Conservation (phyloP, 2,888 invertebrate species). For the Drosophila histrio region DNA sequence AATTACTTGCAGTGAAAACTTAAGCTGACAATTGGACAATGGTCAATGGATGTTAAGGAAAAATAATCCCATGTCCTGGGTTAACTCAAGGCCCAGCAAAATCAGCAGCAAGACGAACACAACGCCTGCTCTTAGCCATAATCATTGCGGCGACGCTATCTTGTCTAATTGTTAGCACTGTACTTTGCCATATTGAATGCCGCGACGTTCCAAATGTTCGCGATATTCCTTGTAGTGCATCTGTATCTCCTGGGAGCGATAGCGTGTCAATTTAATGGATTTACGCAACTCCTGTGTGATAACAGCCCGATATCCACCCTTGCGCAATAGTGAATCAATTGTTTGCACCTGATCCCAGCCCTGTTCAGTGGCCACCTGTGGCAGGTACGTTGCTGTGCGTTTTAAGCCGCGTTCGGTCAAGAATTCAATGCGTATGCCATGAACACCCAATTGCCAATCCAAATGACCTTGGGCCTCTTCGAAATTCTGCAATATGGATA, state of each 20-base stretch:
- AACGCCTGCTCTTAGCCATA: slow-evolving; percentile 70
- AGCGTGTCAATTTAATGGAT: slow-evolving; percentile 96
- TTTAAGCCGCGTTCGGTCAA: slow-evolving; percentile 96
- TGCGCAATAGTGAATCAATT: slow-evolving; percentile 97
- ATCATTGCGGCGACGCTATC: slow-evolving; percentile 59
- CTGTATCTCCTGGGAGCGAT: slow-evolving; percentile 97
- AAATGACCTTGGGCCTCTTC: slow-evolving; percentile 97
- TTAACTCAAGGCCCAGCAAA: slow-evolving; percentile 62
- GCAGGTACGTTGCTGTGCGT: slow-evolving; percentile 98
- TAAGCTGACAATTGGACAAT: slow-evolving; percentile 25
- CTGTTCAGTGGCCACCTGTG: slow-evolving; percentile 99
- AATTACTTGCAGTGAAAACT: no score
- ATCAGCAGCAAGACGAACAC: slow-evolving; percentile 62
- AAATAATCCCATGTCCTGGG: slow-evolving; percentile 46
- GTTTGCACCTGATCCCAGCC: slow-evolving; percentile 99
- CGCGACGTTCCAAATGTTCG: slow-evolving; percentile 82
- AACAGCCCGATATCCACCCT: slow-evolving; percentile 97
- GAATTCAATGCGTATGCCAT: slow-evolving; percentile 99
- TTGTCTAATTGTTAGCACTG: slow-evolving; percentile 83
- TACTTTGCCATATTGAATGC: slow-evolving; percentile 82
- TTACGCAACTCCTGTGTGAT: slow-evolving; percentile 95
- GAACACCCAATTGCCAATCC: slow-evolving; percentile 98
- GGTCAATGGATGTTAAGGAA: slow-evolving; percentile 40
- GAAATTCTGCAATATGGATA: slow-evolving; percentile 96
- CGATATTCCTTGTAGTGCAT: slow-evolving; percentile 93